Evolutionary conservation across 1,140 invertebrate species (phyloP).

Genomic region (Drosophila ohnishii): DNA sequence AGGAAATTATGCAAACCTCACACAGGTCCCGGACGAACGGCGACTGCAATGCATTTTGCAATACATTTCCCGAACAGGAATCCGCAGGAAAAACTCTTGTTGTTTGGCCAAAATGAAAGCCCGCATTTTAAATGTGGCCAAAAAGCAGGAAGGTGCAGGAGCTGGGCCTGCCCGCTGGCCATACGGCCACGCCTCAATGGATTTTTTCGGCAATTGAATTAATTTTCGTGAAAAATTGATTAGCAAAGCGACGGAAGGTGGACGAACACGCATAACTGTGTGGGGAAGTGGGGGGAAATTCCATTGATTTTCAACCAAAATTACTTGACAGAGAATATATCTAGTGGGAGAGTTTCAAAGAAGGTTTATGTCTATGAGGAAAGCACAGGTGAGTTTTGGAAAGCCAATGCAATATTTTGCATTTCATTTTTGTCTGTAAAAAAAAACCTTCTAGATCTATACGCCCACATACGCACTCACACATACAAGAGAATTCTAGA

Average conservation of each 20-base stretch:
- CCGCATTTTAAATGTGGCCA: constrained; percentile 76
- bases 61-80: constrained; percentile 31
- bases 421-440: no score
- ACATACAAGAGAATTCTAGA: not conserved
- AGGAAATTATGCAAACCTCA: constrained; percentile 83
- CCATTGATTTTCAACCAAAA: constrained; percentile 4
- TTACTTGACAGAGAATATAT: not conserved
- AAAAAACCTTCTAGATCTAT: not conserved
- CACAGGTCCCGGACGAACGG: constrained; percentile 6
- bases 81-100: constrained; percentile 42
- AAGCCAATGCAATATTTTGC: no score
- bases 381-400: not conserved
- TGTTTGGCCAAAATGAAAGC: constrained; percentile 65
- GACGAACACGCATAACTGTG: not conserved
- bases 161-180: constrained; percentile 42
- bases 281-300: not conserved
- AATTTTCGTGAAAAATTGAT: constrained; percentile 82
- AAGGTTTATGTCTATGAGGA: not conserved
- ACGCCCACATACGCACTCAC: not conserved
- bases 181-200: constrained; percentile 77
- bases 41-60: constrained; percentile 62
- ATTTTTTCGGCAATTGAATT: constrained; percentile 83
- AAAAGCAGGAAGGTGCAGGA: constrained; percentile 12
- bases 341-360: not conserved
- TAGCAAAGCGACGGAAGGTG: constrained; percentile 32